phyloP scores from a whole-genome alignment of 37 sponge, comb jelly and placozoan species.

The Amphimedon queenslandica region DNA sequence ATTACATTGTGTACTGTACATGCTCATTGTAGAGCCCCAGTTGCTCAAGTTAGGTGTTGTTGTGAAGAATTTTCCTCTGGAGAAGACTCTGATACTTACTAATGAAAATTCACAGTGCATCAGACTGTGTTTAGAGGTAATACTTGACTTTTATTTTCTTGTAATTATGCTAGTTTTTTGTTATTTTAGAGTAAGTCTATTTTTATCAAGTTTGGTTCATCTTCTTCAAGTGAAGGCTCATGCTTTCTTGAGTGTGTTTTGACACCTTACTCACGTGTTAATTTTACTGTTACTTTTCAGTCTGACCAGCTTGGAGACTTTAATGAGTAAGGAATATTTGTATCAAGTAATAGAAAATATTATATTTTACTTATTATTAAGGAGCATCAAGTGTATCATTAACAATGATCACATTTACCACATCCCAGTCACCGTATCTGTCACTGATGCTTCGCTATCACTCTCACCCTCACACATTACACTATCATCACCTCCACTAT shows the following conservation, averaged over 20 bases:
- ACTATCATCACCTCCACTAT: conserved; percentile 17
- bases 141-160: no score
- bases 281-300: background rate
- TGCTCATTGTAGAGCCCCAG: conserved; percentile 24
- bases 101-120: no score
- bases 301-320: background rate
- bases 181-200: no score
- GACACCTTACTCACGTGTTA: conserved; percentile 6
- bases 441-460: conserved; percentile 16
- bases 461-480: conserved; percentile 45
- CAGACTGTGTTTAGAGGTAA: no score
- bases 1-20: background rate
- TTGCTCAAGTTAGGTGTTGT: conserved; percentile 33
- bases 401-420: conserved; percentile 37
- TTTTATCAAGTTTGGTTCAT: no score
- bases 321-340: conserved; percentile 3
- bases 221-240: no score
- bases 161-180: no score
- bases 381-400: conserved; percentile 47
- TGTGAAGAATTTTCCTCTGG: no score
- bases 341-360: no score
- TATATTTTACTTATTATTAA: conserved; percentile 14
- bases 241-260: no score
- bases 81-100: no score
- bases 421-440: conserved; percentile 40